Conservation (phyloP, 2,797 vertebrate genomes). For the Sebastes elongatus region DNA sequence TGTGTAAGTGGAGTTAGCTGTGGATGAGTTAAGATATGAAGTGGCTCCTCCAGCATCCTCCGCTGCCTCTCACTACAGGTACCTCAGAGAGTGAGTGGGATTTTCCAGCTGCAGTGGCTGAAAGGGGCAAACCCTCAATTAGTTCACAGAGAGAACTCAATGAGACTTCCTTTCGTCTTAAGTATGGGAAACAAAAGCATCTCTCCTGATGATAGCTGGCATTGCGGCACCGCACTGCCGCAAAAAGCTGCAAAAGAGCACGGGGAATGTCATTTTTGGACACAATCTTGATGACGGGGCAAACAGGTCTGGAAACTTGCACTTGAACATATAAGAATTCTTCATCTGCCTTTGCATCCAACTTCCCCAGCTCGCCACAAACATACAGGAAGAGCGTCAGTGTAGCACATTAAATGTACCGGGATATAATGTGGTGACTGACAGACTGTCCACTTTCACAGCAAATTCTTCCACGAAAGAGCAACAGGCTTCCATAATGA, state of each 20-base stretch:
- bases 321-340: slow-evolving; percentile 19
- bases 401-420: neutral
- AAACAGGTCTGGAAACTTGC: slow-evolving; percentile 49
- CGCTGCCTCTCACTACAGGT: slow-evolving; percentile 29
- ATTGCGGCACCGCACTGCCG: neutral
- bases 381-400: neutral
- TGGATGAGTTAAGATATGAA: neutral
- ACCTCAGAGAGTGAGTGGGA: slow-evolving; percentile 25
- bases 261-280: slow-evolving; percentile 41
- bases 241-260: slow-evolving; percentile 31
- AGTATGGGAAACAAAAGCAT: slow-evolving; percentile 58
- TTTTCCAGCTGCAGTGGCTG: slow-evolving; percentile 40
- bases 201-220: slow-evolving; percentile 32
- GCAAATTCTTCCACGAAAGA: neutral
- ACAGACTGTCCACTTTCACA: neutral
- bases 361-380: neutral
- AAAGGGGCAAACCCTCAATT: slow-evolving; percentile 49
- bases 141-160: slow-evolving; percentile 39
- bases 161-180: slow-evolving; percentile 35
- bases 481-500: neutral
- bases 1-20: neutral
- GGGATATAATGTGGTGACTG: neutral
- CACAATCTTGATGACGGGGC: slow-evolving; percentile 25
- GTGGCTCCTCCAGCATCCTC: slow-evolving; percentile 10
- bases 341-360: slow-evolving; percentile 15